Conservation (phyloP, 2,113 vertebrate species). For the Panthera leo region DNA sequence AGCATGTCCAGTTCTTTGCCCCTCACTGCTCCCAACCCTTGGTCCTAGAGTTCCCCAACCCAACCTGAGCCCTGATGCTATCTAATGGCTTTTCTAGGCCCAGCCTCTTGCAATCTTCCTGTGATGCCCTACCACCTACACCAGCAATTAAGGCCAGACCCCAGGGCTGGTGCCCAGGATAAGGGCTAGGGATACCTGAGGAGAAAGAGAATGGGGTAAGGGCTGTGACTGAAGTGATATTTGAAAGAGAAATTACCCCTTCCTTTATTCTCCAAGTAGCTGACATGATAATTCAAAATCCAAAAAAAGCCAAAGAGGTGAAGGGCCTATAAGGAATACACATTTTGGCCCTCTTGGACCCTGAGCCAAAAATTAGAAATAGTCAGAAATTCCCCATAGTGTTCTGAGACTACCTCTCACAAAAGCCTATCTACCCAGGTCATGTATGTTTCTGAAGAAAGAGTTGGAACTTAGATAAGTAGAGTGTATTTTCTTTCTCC, state of each 20-base stretch:
- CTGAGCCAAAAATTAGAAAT: not conserved
- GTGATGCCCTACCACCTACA: no score
- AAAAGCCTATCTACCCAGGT: not conserved
- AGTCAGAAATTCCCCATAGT: not conserved
- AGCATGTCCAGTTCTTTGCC: not conserved
- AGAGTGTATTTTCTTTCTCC: constrained; percentile 5
- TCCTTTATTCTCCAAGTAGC: not conserved
- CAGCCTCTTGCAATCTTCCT: not conserved
- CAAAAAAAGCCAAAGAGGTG: not conserved
- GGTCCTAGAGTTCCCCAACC: not conserved
- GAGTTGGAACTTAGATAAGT: not conserved
- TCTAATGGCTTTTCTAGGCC: not conserved
- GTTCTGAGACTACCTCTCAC: not conserved
- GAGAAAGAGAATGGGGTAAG: not conserved
- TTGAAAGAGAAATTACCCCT: not conserved
- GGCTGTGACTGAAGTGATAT: not conserved
- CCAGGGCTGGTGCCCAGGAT: not conserved
- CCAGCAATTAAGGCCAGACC: not conserved
- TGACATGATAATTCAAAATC: not conserved
- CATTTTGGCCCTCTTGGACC: not conserved
- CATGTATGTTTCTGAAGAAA: not conserved
- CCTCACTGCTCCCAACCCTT: not conserved
- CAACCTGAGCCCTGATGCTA: not conserved
- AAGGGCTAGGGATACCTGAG: not conserved
- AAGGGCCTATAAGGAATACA: not conserved